Conservation (phyloP, 92 coral and sea anemone species). For the Umimayanthus chanpuru region DNA sequence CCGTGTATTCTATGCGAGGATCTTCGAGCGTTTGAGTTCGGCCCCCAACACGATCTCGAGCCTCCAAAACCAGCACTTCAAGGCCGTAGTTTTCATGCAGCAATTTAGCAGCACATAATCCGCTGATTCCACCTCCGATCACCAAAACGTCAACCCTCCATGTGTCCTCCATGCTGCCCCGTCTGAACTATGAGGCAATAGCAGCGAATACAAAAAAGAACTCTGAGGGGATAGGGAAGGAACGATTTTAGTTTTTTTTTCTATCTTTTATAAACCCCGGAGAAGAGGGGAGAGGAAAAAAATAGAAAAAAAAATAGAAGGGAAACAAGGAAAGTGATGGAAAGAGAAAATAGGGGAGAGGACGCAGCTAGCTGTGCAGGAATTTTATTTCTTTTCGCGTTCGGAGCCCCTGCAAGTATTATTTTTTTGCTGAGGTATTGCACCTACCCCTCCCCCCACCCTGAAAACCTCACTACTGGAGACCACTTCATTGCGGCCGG, state of each 20-base stretch:
- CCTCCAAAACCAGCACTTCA: conserved; percentile 80
- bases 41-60: conserved; percentile 98
- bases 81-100: conserved; percentile 64
- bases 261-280: not conserved
- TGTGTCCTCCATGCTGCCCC: not conserved
- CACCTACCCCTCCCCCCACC: not conserved
- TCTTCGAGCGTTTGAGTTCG: conserved; percentile 86
- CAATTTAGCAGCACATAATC: conserved; percentile 91
- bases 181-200: not conserved
- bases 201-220: no score
- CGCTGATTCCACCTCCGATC: conserved; percentile 97
- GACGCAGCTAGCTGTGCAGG: no score
- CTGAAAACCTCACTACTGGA: not conserved
- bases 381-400: no score
- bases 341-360: no score
- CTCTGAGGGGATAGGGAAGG: not conserved
- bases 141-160: conserved; percentile 68
- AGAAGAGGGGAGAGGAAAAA: not conserved
- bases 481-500: not conserved
- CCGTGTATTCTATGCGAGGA: conserved; percentile 79
- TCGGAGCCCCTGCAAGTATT: no score
- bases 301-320: no score
- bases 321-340: no score
- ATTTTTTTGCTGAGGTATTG: no score
- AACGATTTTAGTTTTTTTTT: not conserved